Evolutionary conservation across 2,888 invertebrate species (phyloP), one percentile per base, ranked within the genome.

Genomic region (Drosophila mercatorum): DNA sequence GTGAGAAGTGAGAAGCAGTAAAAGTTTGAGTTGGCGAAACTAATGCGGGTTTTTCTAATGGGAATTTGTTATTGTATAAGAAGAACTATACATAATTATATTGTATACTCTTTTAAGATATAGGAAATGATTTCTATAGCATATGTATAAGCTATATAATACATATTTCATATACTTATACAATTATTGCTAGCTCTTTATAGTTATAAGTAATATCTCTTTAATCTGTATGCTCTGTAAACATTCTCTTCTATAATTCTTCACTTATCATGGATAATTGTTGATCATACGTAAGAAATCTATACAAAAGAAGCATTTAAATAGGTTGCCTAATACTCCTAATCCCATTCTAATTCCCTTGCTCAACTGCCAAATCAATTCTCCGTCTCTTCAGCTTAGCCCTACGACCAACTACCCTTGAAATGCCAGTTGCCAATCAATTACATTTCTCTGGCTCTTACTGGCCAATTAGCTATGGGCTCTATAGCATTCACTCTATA

Each of bases 391-490:
- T 4, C 12, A 14, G 12, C 52, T 36, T 14, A 52, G 38, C 51
- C 17, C 51, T 17, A 0, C 10, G 2, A 8, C 2, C 14, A 47
- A 31, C 26, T 46, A 28, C 46, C 46, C 14, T 28, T 46, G 14
- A 3, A 6, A 34, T 31, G 3, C 0, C 34, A 11, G n/a, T 11
- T 51, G 10, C 5, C 10, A 28, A 68, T 8, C 58, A 31, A 17
- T 0, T 11, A 6, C 10, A 3, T 17, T 38, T 38, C 22, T 65
- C 26, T 26, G 22, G 28, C 31, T 11, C 46, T 52, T 34, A 5
- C 10, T 26, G 17, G 38, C 46, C 56, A 70, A 70, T 70, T 71
- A 62, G 72, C 12, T 7, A 14, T 55, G 71, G 60, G 53, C 34
- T n/a, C 17, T 28, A 28, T 28, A 28, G 3, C 28, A 28, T 28